Conservation (phyloP, 2,797 vertebrate species). For the Gymnodraco acuticeps region DNA sequence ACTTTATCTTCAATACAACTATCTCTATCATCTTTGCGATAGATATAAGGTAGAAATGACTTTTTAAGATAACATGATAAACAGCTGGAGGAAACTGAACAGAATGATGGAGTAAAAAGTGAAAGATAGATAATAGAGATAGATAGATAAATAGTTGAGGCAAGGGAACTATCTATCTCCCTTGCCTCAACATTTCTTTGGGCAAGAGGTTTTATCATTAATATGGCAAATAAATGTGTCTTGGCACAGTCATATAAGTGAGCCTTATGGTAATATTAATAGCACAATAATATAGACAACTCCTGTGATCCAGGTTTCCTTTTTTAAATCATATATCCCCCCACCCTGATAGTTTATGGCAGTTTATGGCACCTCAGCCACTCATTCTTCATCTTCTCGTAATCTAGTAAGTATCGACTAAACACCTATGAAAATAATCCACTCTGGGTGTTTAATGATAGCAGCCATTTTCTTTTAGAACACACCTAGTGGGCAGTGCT, state of each 20-base stretch:
- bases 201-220: slow-evolving; percentile 7
- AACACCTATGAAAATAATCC: slow-evolving; percentile 65
- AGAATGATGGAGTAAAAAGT: slow-evolving; percentile 35
- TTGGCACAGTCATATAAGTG: neutral
- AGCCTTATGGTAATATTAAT: neutral
- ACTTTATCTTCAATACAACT: slow-evolving; percentile 54
- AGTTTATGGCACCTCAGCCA: slow-evolving; percentile 29
- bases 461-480: slow-evolving; percentile 55
- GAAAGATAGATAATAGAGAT: neutral
- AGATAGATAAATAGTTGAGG: slow-evolving; percentile 5
- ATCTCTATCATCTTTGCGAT: slow-evolving; percentile 47
- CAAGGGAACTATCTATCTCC: neutral
- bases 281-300: slow-evolving; percentile 19
- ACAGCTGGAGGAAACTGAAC: slow-evolving; percentile 20
- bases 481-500: slow-evolving; percentile 56
- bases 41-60: slow-evolving; percentile 32
- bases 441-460: slow-evolving; percentile 64
- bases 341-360: slow-evolving; percentile 35
- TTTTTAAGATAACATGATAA: slow-evolving; percentile 36
- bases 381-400: slow-evolving; percentile 52
- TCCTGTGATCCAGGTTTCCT: slow-evolving; percentile 43
- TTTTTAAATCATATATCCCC: slow-evolving; percentile 67
- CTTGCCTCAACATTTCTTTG: neutral
- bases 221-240: slow-evolving; percentile 19
- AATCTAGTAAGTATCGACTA: slow-evolving; percentile 69